Conservation (phyloP, 2,113 vertebrate species). For the Bos javanicus region DNA sequence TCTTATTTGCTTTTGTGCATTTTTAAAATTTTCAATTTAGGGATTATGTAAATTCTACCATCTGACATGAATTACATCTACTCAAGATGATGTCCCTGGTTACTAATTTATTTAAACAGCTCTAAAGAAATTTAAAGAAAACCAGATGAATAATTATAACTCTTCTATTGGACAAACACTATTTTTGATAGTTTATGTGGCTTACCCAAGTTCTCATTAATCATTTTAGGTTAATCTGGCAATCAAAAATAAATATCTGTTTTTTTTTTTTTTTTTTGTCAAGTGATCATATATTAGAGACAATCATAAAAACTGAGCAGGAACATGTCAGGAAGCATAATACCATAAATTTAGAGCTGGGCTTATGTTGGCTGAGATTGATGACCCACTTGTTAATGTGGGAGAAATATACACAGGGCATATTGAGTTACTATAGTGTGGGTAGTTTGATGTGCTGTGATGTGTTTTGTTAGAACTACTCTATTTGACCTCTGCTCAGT, state of each 20-base stretch:
- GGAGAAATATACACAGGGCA: not conserved
- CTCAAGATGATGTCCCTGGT: not conserved
- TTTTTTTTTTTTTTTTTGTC: not conserved
- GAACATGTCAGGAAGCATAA: not conserved
- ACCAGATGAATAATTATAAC: not conserved
- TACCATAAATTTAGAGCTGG: constrained; percentile 1
- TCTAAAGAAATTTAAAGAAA: constrained; percentile 15
- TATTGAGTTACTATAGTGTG: constrained; percentile 51
- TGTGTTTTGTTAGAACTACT: constrained; percentile 1
- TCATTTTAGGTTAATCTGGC: constrained; percentile 6
- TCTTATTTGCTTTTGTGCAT: not conserved
- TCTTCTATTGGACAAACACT: not conserved
- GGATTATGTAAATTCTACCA: not conserved
- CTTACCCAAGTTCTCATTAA: not conserved
- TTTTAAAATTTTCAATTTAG: not conserved
- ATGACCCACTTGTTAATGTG: constrained; percentile 18
- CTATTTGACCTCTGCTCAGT: constrained; percentile 53
- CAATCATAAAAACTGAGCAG: not conserved
- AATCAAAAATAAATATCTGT: constrained; percentile 27
- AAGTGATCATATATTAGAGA: not conserved
- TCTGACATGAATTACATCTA: not conserved
- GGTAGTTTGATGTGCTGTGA: not conserved
- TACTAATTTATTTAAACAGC: not conserved
- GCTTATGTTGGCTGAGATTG: constrained; percentile 17
- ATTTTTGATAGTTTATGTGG: not conserved